Base-by-base conservation (phyloP, 30 jellyfish, hydroid and myxozoan genomes). In the Cassiopea xamachana region DNA sequence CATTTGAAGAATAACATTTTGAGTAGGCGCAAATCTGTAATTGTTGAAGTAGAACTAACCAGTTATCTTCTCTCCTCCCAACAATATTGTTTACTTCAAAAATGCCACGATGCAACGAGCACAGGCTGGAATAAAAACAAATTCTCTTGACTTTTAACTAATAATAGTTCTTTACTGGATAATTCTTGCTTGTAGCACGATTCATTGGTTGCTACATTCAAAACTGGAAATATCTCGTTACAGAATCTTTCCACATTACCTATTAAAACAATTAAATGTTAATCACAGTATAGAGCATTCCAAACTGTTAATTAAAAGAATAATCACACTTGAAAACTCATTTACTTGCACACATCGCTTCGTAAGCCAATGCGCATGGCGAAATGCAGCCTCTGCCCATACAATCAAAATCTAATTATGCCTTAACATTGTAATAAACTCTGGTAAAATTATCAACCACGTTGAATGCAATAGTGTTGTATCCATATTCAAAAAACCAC, bases 271-370 rank as follows among this genome's bases (percentile, higher is more conserved):
- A 64, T 64, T 2, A 17, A 51, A 43, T 4, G 27, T 71, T 71
- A 71, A 71, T 71, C 27, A 71, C 80, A 16, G 80, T 71, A 71
- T 12, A 71, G 80, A 71, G 9, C 50, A 71, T 71, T 71, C 80
- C 80, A 71, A 4, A 43, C 15, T 43, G 55, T 71, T 7, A 71
- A 71, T 71, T 16, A 19, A 71, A 6, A 8, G 16, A 7, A 8
- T 71, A 71, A 71, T 39, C 27, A 27, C 55, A 19, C 18, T 71
- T 71, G 47, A 17, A 71, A 7, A n/a, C 51, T 27, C 80, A 43
- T 71, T 71, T 16, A 71, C n/a, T 19, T 71, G 27, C 80, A 17
- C 16, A 39, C 50, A 55, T 1, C 27, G 55, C 55, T 71, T 43
- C 4, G 39, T 16, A 19, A 27, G 55, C 80, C 55, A 71, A 71